These are phyloP conservation scores for Motacilla tschutschensis DNA, from an alignment of 2,113 vertebrate genomes.

Conservation along the genomic window DNA sequence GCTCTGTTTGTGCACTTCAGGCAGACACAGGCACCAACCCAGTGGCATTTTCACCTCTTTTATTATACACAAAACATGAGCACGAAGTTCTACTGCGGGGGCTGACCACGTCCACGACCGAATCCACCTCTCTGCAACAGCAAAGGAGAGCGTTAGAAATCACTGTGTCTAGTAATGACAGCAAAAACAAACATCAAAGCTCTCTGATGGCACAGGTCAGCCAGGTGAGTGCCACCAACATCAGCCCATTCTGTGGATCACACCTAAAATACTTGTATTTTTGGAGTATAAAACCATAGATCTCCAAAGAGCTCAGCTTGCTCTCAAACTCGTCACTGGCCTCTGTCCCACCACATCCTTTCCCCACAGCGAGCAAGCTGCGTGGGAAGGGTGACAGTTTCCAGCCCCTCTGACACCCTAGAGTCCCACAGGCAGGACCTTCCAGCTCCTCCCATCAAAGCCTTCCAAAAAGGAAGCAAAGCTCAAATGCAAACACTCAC, in stretches of 20 bases:
- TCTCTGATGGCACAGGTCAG: background rate
- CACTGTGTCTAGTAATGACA: background rate
- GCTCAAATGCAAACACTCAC: conserved; percentile 77
- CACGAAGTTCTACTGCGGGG: conserved; percentile 84
- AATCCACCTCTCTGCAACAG: conserved; percentile 94
- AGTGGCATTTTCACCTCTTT: conserved; percentile 74
- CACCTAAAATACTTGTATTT: background rate
- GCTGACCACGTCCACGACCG: conserved; percentile 94
- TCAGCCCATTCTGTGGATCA: background rate
- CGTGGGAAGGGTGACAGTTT: rapidly evolving
- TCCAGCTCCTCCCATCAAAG: background rate
- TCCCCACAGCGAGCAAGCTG: rapidly evolving
- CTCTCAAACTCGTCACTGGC: background rate
- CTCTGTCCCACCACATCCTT: background rate
- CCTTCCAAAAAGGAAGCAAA: background rate
- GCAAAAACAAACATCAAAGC: background rate
- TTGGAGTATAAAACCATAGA: background rate
- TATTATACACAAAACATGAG: conserved; percentile 85
- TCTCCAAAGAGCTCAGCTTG: background rate
- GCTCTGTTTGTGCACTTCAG: background rate
- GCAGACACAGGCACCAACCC: background rate
- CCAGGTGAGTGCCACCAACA: background rate
- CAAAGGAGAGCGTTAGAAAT: conserved; percentile 35
- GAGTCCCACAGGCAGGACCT: rapidly evolving
- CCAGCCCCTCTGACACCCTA: background rate